phyloP scores from a whole-genome alignment of 1,140 invertebrate genomes.

The Armadillidium nasatum region DNA sequence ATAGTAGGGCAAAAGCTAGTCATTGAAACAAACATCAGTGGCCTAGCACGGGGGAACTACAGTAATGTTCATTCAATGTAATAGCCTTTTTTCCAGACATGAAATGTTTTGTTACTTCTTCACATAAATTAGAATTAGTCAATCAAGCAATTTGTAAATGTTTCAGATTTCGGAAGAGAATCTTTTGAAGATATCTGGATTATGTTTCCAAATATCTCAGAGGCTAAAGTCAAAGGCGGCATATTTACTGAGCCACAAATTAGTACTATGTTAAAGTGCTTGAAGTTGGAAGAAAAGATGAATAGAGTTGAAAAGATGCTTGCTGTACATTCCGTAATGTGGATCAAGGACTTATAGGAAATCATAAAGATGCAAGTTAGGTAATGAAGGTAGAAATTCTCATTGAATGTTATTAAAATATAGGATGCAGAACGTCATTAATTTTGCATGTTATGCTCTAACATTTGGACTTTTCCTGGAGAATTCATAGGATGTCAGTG shows the following conservation, averaged over 20 bases:
- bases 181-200: neutral
- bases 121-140: neutral
- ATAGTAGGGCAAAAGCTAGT: neutral
- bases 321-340: neutral
- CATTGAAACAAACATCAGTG: neutral
- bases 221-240: conserved; percentile 20
- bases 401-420: conserved; percentile 23
- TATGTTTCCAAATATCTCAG: conserved; percentile 22
- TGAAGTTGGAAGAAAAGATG: conserved; percentile 8
- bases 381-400: conserved; percentile 12
- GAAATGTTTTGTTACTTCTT: conserved; percentile 8
- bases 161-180: conserved; percentile 3
- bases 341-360: neutral
- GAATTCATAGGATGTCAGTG: conserved; percentile 21
- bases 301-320: neutral
- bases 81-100: neutral
- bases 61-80: neutral
- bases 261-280: neutral
- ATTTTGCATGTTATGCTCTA: neutral
- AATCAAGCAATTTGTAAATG: conserved; percentile 5
- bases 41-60: neutral
- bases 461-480: conserved; percentile 10
- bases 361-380: neutral
- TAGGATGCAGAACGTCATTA: conserved; percentile 8
- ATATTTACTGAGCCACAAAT: conserved; percentile 5